Evolutionary conservation across 2,797 vertebrate genomes (phyloP).

Genomic region (Acestrorhynchus altus): DNA sequence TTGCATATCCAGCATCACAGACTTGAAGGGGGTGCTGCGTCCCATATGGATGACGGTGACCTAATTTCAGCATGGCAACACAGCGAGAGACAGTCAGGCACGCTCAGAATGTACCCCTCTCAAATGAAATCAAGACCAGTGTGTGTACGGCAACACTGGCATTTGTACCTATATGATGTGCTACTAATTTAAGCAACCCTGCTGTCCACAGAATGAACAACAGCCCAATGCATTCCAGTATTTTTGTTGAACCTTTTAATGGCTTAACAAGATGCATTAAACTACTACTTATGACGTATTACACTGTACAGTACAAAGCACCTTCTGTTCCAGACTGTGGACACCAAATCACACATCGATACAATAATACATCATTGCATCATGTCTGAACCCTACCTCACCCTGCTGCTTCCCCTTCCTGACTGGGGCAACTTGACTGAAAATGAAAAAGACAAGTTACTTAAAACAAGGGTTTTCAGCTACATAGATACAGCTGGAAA

Average conservation of each 20-base stretch:
- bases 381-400: no score
- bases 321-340: background rate
- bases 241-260: background rate
- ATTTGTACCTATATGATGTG: no score
- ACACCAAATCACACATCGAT: no score
- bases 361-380: no score
- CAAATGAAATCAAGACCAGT: background rate
- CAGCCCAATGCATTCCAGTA: no score
- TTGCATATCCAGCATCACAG: constrained; percentile 19
- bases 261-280: background rate
- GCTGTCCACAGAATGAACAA: no score
- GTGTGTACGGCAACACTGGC: no score
- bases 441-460: no score
- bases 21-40: constrained; percentile 44
- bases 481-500: no score
- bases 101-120: constrained; percentile 33
- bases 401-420: no score
- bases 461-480: no score
- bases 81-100: constrained; percentile 16
- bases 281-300: background rate
- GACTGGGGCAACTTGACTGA: background rate
- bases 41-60: constrained; percentile 64
- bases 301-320: background rate
- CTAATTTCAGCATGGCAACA: constrained; percentile 58
- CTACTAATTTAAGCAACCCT: no score